These are phyloP conservation scores for Troides oblongomaculatus DNA, from an alignment of 2,888 invertebrate species.

Conservation along the genomic window DNA sequence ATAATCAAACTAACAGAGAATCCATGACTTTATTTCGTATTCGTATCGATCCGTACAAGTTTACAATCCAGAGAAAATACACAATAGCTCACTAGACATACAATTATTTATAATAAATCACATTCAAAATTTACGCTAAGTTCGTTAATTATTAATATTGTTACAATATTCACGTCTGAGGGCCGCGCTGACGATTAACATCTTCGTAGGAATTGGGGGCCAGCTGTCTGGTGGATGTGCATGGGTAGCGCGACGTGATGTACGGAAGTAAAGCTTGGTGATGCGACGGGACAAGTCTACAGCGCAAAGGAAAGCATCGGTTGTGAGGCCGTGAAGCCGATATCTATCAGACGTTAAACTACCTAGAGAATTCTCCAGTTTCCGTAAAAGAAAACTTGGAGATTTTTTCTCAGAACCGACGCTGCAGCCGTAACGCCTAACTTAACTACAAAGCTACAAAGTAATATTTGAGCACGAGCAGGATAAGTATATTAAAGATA, in stretches of 20 bases:
- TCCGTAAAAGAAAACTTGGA: not conserved
- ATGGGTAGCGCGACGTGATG: slow-evolving; percentile 32
- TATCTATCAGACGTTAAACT: too few species aligned
- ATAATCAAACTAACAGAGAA: slow-evolving; percentile 52
- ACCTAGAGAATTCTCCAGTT: too few species aligned
- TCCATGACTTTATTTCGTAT: slow-evolving; percentile 72
- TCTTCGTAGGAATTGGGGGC: too few species aligned
- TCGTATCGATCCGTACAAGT: slow-evolving; percentile 66
- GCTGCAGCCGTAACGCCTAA: slow-evolving; percentile 12
- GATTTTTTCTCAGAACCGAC: not conserved
- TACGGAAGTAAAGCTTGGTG: slow-evolving; percentile 35
- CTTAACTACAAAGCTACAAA: slow-evolving; percentile 19
- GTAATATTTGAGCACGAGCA: slow-evolving; percentile 23
- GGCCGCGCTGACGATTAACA: slow-evolving; percentile 32
- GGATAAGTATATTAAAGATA: slow-evolving; percentile 23
- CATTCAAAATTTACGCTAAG: slow-evolving; percentile 59
- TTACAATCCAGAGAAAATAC: slow-evolving; percentile 65
- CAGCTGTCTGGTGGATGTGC: slow-evolving; percentile 35
- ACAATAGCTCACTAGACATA: slow-evolving; percentile 58
- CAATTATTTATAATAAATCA: slow-evolving; percentile 60
- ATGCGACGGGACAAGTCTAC: slow-evolving; percentile 29
- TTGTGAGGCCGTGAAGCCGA: not conserved
- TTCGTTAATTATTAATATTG: slow-evolving; percentile 46
- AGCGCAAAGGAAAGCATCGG: not conserved
- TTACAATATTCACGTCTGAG: slow-evolving; percentile 60